Conservation (phyloP, 1,140 invertebrate species). For the Propsilocerus akamusi region DNA sequence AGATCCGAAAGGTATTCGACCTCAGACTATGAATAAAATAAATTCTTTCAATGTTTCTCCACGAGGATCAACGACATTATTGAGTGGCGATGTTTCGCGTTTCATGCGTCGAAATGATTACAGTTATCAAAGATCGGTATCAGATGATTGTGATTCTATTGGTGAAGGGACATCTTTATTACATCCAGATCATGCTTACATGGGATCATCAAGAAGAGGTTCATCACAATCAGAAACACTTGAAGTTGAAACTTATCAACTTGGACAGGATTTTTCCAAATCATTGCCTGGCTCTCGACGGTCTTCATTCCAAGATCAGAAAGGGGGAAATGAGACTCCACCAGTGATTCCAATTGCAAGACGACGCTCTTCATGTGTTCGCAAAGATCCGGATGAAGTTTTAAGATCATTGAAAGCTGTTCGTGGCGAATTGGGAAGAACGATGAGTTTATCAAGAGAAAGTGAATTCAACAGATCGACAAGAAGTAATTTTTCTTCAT, state of each 20-base stretch:
- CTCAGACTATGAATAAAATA: slow-evolving; percentile 33
- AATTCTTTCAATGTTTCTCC: slow-evolving; percentile 45
- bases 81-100: slow-evolving; percentile 33
- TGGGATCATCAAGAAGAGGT: slow-evolving; percentile 46
- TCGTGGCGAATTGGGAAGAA: slow-evolving; percentile 57
- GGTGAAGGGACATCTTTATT: slow-evolving; percentile 49
- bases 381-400: slow-evolving; percentile 65
- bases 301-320: slow-evolving; percentile 58
- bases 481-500: slow-evolving; percentile 37
- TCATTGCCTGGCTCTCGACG: slow-evolving; percentile 64
- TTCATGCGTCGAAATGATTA: slow-evolving; percentile 41
- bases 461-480: slow-evolving; percentile 26
- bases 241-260: slow-evolving; percentile 67
- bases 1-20: slow-evolving; percentile 46
- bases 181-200: slow-evolving; percentile 67
- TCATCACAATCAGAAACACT: slow-evolving; percentile 70
- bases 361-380: slow-evolving; percentile 55
- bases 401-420: slow-evolving; percentile 55
- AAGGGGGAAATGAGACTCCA: slow-evolving; percentile 27
- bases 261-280: slow-evolving; percentile 66
- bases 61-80: slow-evolving; percentile 47
- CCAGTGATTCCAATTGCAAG: slow-evolving; percentile 36
- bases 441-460: slow-evolving; percentile 51
- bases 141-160: slow-evolving; percentile 54
- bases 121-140: slow-evolving; percentile 43